Percentiles rank a stretch among this genome's conserved stretches.
Evolutionary conservation across 2,888 invertebrate genomes (phyloP).

Genomic region (Kuschelorhynchus macadamiae): DNA sequence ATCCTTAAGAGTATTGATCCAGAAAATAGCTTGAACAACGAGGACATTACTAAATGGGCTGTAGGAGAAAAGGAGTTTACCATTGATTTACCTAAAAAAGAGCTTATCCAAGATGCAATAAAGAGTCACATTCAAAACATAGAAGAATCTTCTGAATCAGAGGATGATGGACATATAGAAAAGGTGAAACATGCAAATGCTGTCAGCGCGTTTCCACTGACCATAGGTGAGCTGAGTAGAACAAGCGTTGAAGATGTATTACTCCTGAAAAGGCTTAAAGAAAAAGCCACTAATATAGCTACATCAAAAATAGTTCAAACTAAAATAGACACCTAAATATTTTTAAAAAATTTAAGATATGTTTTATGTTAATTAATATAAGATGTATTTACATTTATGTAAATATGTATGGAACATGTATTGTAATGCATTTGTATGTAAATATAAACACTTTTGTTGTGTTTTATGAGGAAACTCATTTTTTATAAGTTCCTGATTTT

Average conservation of each 20-base stretch:
- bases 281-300: slow-evolving; percentile 12
- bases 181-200: slow-evolving; percentile 15
- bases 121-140: not conserved
- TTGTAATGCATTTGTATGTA: no score
- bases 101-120: slow-evolving; percentile 11
- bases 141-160: slow-evolving; percentile 6
- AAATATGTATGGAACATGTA: no score
- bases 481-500: no score
- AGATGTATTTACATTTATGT: no score
- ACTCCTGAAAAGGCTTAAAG: slow-evolving; percentile 10
- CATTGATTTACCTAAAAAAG: no score
- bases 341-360: no score
- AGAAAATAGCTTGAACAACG: slow-evolving; percentile 21
- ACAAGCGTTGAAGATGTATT: slow-evolving; percentile 14
- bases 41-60: slow-evolving; percentile 25
- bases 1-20: slow-evolving; percentile 7
- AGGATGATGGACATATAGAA: not conserved
- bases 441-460: no score
- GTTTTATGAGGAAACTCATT: no score
- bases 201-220: slow-evolving; percentile 10
- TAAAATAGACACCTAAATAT: slow-evolving; percentile 1
- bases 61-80: slow-evolving; percentile 27
- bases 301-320: slow-evolving; percentile 14
- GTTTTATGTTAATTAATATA: no score
- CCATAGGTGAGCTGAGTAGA: slow-evolving; percentile 9